These are phyloP conservation scores for Notothenia coriiceps DNA, from an alignment of 2,113 vertebrate species.

Conservation along the genomic window DNA sequence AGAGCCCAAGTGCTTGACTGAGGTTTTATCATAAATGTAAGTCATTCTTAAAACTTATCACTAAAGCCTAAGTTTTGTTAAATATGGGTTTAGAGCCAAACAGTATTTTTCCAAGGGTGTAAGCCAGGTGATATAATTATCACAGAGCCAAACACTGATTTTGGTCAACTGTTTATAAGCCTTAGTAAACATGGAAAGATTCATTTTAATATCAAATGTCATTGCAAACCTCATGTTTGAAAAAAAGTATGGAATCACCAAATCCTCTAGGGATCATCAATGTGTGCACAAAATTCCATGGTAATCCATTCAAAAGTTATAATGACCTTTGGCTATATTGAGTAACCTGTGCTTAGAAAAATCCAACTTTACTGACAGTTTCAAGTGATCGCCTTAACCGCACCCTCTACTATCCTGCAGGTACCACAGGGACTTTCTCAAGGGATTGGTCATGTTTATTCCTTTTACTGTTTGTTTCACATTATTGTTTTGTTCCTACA, in stretches of 20 bases:
- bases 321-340: neutral
- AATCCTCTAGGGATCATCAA: neutral
- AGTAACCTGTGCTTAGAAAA: neutral
- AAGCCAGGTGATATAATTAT: too few species aligned
- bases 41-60: too few species aligned
- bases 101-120: too few species aligned
- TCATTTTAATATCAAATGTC: neutral
- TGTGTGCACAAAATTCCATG: too few species aligned
- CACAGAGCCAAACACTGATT: too few species aligned
- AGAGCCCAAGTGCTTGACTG: too few species aligned
- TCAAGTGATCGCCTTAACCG: slow-evolving; percentile 34
- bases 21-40: too few species aligned
- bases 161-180: too few species aligned
- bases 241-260: neutral
- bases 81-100: too few species aligned
- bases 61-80: too few species aligned
- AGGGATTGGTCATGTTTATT: slow-evolving; percentile 58
- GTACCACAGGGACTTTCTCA: slow-evolving; percentile 31
- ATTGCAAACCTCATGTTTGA: neutral
- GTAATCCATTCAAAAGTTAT: neutral
- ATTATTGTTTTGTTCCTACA: slow-evolving; percentile 71
- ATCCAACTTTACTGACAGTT: slow-evolving; percentile 31
- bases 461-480: slow-evolving; percentile 67
- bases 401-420: slow-evolving; percentile 25
- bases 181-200: neutral